These are phyloP conservation scores for Galeruca laticollis DNA, from an alignment of 2,888 invertebrate species.

Conservation along the genomic window DNA sequence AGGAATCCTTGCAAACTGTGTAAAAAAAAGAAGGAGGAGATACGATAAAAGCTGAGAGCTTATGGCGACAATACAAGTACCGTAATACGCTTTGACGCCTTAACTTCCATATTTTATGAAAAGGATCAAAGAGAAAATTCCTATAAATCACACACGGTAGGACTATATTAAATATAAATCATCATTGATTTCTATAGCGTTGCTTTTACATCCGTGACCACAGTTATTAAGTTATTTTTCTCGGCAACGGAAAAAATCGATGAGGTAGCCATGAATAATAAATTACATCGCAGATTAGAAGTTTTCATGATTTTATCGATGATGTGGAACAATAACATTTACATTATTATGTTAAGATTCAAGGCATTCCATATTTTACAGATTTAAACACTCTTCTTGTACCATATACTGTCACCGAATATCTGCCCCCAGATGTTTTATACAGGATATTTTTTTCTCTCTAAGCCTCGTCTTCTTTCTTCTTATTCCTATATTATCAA, in stretches of 20 bases:
- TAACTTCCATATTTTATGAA: not conserved
- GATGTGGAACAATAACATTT: not conserved
- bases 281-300: not conserved
- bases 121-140: conserved; percentile 8
- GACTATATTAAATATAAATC: conserved; percentile 31
- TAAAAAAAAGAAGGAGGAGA: conserved; percentile 11
- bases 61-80: conserved; percentile 14
- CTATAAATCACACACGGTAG: conserved; percentile 27
- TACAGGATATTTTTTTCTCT: no score
- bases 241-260: conserved; percentile 17
- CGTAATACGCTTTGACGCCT: conserved; percentile 13
- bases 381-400: no score
- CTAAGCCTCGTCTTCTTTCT: no score
- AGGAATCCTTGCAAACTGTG: conserved; percentile 3
- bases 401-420: no score
- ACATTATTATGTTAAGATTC: no score
- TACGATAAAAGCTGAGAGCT: conserved; percentile 11
- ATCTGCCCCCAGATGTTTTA: no score
- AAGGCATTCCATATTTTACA: no score
- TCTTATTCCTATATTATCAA: no score
- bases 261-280: conserved; percentile 19
- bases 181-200: conserved; percentile 23
- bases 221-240: conserved; percentile 30
- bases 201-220: conserved; percentile 21
- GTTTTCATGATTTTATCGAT: not conserved